Evolutionary conservation across 2,113 vertebrate genomes (phyloP), one percentile per base, ranked within the genome.

Genomic region (Quiscalus mexicanus): DNA sequence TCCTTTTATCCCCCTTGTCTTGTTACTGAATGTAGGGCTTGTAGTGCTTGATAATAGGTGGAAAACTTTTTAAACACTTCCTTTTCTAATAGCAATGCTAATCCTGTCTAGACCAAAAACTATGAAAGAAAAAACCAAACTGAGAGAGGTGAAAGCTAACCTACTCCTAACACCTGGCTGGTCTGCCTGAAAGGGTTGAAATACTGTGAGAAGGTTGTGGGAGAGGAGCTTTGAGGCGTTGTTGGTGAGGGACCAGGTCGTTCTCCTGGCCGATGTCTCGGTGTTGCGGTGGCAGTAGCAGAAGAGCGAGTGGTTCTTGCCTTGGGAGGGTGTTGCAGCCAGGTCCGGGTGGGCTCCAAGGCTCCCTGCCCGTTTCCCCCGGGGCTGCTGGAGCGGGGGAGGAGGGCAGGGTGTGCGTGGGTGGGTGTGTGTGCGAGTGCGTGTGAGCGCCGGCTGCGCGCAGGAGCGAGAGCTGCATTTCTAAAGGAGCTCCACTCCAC

Each of bases 11-110:
- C 74, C 87, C 85, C 82, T 95, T 95, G 98, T 98, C 97, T 93
- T 97, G 97, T 98, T 98, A 97, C 92, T 98, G 98, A 98, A 98
- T 98, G 98, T 98, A 99, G 98, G 98, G 97, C 98, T 95, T 97
- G 96, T 98, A 97, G 97, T 98, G 93, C 97, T 98, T 96, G 94
- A 93, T 92, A 97, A 95, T 98, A 98, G 96, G 96, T 95, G 95
- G 95, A 96, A 92, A 97, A 80, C 87, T 92, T 95, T 93, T 94
- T 97, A 87, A 94, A 94, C 84, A 96, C 91, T 98, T 98, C 93
- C 94, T 98, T 97, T 98, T 97, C 97, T 98, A 97, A 96, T 96
- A 97, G 94, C 95, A 97, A 97, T 97, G 97, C 96, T 98, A 98
- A 97, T 97, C 97, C 95, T 98, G 77, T 98, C 96, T 98, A 98